Conservation (phyloP, 2,888 invertebrate species). For the Atherix ibis region DNA sequence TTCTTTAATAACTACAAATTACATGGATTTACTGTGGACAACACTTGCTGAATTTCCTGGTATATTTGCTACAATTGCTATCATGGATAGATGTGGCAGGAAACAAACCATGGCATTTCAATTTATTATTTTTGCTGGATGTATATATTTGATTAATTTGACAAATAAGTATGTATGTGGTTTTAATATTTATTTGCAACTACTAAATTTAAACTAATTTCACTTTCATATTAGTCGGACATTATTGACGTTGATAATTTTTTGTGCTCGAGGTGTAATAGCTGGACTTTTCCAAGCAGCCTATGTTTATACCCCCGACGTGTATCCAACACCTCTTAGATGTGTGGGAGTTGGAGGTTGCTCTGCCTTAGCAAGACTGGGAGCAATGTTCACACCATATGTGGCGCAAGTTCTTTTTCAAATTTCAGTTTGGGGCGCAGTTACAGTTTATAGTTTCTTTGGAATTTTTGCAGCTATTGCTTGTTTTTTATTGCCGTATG, state of each 20-base stretch:
- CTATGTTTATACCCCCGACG: constrained; percentile 91
- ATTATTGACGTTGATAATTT: constrained; percentile 65
- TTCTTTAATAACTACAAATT: constrained; percentile 68
- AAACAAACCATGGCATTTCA: constrained; percentile 91
- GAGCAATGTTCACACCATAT: constrained; percentile 88
- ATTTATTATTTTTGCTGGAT: constrained; percentile 67
- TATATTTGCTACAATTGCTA: constrained; percentile 73
- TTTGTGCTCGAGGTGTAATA: constrained; percentile 78
- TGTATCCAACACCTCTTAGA: constrained; percentile 76
- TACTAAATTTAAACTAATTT: too few species aligned
- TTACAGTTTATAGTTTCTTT: constrained; percentile 42
- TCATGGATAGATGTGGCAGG: constrained; percentile 78
- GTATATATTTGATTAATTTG: constrained; percentile 59
- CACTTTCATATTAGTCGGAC: constrained; percentile 57
- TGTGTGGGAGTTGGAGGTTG: constrained; percentile 87
- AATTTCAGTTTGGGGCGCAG: constrained; percentile 39
- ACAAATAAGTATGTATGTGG: constrained; percentile 44
- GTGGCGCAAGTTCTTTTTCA: constrained; percentile 71
- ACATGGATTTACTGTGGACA: constrained; percentile 85
- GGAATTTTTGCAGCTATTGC: constrained; percentile 43
- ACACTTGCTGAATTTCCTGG: constrained; percentile 90
- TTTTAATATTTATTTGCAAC: too few species aligned
- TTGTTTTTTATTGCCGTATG: constrained; percentile 46
- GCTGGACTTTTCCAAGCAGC: constrained; percentile 91
- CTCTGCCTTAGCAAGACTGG: constrained; percentile 78